Evolutionary conservation across 2,888 invertebrate genomes (phyloP).

Genomic region (Anoncus sp.): DNA sequence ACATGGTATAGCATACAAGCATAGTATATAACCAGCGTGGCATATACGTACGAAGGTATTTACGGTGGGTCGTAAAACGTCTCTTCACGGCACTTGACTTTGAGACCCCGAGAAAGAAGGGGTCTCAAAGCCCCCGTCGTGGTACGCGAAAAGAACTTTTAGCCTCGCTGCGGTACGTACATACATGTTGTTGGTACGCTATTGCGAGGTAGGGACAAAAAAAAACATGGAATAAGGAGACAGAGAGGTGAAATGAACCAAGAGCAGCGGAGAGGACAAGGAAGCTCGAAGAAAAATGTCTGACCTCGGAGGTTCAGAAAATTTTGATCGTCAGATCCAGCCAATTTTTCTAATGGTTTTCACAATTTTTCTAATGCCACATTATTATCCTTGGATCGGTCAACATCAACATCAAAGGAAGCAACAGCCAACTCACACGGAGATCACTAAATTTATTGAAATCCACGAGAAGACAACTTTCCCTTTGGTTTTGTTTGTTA

Average conservation of each 20-base stretch:
- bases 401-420: too few species aligned
- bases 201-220: slow-evolving; percentile 2
- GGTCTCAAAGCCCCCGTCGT: slow-evolving; percentile 34
- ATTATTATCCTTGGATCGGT: too few species aligned
- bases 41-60: slow-evolving; percentile 60
- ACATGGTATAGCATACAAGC: slow-evolving; percentile 11
- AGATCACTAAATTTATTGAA: too few species aligned
- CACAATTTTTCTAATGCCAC: too few species aligned
- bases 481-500: too few species aligned
- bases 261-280: slow-evolving; percentile 20
- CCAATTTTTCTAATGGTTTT: too few species aligned
- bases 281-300: slow-evolving; percentile 24
- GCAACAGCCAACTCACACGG: too few species aligned
- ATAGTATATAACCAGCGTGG: slow-evolving; percentile 23
- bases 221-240: slow-evolving; percentile 9
- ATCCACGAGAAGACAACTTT: too few species aligned
- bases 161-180: slow-evolving; percentile 15
- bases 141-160: slow-evolving; percentile 40
- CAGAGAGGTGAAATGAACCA: not conserved
- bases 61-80: slow-evolving; percentile 66
- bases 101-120: slow-evolving; percentile 38
- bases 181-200: not conserved
- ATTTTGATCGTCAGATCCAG: too few species aligned
- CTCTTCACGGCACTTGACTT: slow-evolving; percentile 65
- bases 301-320: not conserved